phyloP scores from a whole-genome alignment of 2,888 invertebrate genomes.

The Cordylochernes scorpioides region DNA sequence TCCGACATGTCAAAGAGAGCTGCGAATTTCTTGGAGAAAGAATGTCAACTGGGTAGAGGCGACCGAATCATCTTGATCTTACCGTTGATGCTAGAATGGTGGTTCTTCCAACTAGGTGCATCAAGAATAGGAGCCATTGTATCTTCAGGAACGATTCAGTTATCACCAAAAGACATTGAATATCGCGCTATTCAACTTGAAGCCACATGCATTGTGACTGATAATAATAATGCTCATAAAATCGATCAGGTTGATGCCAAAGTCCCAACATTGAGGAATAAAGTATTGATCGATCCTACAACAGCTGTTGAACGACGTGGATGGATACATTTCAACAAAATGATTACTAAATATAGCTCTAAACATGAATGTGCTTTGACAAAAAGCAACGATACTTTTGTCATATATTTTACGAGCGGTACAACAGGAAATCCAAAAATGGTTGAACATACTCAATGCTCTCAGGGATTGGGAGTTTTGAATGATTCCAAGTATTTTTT shows the following conservation, averaged over 20 bases:
- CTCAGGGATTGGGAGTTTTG: constrained; percentile 23
- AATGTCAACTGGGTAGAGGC: constrained; percentile 16
- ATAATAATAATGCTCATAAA: constrained; percentile 17
- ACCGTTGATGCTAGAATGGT: constrained; percentile 22
- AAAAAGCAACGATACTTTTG: constrained; percentile 19
- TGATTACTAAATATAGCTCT: too few species aligned
- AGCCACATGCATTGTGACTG: constrained; percentile 21
- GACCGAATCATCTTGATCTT: constrained; percentile 20
- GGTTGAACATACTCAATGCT: constrained; percentile 23
- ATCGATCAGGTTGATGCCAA: constrained; percentile 21
- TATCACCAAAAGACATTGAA: constrained; percentile 20
- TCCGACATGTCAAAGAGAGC: constrained; percentile 18
- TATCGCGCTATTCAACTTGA: constrained; percentile 18
- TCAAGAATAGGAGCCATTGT: constrained; percentile 21
- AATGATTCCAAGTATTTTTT: constrained; percentile 18
- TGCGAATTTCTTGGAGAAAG: constrained; percentile 17
- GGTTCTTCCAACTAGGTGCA: constrained; percentile 21
- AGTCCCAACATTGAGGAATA: too few species aligned
- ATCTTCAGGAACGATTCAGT: constrained; percentile 21
- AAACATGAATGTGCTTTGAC: constrained; percentile 18
- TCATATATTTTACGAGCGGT: constrained; percentile 25
- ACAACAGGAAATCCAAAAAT: constrained; percentile 26
- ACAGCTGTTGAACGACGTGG: too few species aligned
- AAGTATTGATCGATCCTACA: too few species aligned
- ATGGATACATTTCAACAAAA: too few species aligned